Conservation (phyloP, 2,888 invertebrate species). For the Thelaira solivaga region DNA sequence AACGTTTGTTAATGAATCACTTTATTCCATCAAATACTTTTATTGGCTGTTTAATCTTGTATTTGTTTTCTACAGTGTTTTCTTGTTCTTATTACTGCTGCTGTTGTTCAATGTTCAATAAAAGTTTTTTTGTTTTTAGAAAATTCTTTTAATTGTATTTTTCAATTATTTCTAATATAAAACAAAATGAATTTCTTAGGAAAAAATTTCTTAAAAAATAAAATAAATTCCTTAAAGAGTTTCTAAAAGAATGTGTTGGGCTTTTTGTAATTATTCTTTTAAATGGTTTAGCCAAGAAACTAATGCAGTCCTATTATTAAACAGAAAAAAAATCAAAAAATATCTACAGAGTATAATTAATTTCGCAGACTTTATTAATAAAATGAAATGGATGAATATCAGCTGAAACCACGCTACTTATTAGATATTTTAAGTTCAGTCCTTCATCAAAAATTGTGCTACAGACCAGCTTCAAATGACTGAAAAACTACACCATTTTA, state of each 20-base stretch:
- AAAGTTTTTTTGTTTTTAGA: neutral
- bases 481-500: too few relatives aligned
- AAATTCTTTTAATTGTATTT: neutral
- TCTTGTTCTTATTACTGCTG: neutral
- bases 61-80: neutral
- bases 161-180: neutral
- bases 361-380: too few relatives aligned
- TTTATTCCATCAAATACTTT: neutral
- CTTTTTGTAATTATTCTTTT: too few relatives aligned
- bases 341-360: too few relatives aligned
- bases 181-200: neutral
- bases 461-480: too few relatives aligned
- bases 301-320: neutral
- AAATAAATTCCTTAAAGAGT: neutral
- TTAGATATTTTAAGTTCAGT: too few relatives aligned
- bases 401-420: too few relatives aligned
- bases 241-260: constrained; percentile 17
- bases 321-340: too few relatives aligned
- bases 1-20: neutral
- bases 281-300: neutral
- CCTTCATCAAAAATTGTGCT: too few relatives aligned
- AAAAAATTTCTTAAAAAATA: neutral
- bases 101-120: constrained; percentile 12
- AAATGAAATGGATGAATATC: too few relatives aligned
- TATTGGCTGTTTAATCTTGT: constrained; percentile 9